Base-by-base conservation (phyloP, 2,797 vertebrate species). In the Pantherophis alleghaniensis region DNA sequence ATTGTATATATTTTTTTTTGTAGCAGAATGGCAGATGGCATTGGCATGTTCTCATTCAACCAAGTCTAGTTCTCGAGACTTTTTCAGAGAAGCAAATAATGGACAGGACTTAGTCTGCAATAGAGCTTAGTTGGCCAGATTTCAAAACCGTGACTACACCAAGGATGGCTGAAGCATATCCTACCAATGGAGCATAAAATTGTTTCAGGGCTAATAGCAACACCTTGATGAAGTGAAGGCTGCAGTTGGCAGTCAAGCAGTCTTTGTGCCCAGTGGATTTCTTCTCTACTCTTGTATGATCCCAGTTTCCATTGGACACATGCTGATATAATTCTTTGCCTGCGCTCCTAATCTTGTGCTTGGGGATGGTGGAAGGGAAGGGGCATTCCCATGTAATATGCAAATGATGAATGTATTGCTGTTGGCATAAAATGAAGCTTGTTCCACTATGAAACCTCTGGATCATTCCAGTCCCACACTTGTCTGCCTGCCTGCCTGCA, bases 141-240 rank as follows among this genome's bases (percentile, higher is more conserved):
- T 96, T 95, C 96, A 96, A 16, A 93, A 26, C 94, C 94, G 91
- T 20, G 95, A 91, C 95, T 95, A 93, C 95, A 95, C 94, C 94
- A 12, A n/a, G 57, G 83, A 94, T 95, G 96, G 94, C 96, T 96
- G 93, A 90, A 91, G 53, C 96, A 83, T 87, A 69, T 89, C 95
- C 95, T 93, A 79, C 93, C 96, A 97, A 92, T 51, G 95, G 95
- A 97, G 96, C 97, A 97, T 96, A 97, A 97, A 96, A 97, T 97
- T 94, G 96, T 95, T 97, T 79, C 96, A 95, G 96, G 96, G 96
- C 96, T 95, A 88, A 90, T 93, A 14, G 95, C 56, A 94, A 61
- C 96, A 95, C 95, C 95, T 95, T 88, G 42, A 93, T n/a, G 1
- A 89, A 79, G 93, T 93, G 91, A 93, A 79, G 56, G 16, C 90